A percentile compares a stretch with the other conserved stretches of the same genome.
phyloP scores from a whole-genome alignment of 1,140 invertebrate species.

The Maconellicoccus hirsutus region DNA sequence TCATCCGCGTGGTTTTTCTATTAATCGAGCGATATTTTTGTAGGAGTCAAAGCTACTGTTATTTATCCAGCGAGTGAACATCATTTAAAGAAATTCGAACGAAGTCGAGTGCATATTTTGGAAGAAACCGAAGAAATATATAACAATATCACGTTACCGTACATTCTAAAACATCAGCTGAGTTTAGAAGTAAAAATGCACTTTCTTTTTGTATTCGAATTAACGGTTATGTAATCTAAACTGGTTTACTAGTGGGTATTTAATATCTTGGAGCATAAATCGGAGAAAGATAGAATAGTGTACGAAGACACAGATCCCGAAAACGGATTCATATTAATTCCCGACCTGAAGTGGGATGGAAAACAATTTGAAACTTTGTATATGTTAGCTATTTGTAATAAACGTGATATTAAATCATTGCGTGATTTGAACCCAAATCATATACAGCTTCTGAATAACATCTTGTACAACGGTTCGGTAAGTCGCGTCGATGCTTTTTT shows the following conservation, averaged over 20 bases:
- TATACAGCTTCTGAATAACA: conserved; percentile 71
- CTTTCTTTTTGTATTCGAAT: neutral
- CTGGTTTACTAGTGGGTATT: conserved; percentile 69
- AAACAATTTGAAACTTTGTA: conserved; percentile 58
- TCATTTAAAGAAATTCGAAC: conserved; percentile 75
- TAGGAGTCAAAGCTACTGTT: neutral
- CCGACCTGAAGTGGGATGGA: conserved; percentile 91
- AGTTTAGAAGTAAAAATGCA: conserved; percentile 55
- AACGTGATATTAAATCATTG: conserved; percentile 63
- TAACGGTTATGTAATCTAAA: neutral
- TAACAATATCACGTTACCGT: conserved; percentile 60
- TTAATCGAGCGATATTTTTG: neutral
- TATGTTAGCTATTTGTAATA: conserved; percentile 64
- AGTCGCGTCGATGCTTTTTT: conserved; percentile 31
- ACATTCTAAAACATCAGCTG: conserved; percentile 55
- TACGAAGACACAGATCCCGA: conserved; percentile 67
- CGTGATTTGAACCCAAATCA: conserved; percentile 66
- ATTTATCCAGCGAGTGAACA: conserved; percentile 87
- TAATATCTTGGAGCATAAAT: conserved; percentile 85
- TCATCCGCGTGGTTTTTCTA: neutral
- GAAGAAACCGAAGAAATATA: conserved; percentile 78
- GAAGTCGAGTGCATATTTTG: conserved; percentile 58
- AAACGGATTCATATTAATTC: conserved; percentile 75
- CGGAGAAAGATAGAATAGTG: conserved; percentile 75
- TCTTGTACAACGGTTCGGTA: conserved; percentile 57